Evolutionary conservation across 2,113 vertebrate species (phyloP).

Genomic region (Isichthys henryi): DNA sequence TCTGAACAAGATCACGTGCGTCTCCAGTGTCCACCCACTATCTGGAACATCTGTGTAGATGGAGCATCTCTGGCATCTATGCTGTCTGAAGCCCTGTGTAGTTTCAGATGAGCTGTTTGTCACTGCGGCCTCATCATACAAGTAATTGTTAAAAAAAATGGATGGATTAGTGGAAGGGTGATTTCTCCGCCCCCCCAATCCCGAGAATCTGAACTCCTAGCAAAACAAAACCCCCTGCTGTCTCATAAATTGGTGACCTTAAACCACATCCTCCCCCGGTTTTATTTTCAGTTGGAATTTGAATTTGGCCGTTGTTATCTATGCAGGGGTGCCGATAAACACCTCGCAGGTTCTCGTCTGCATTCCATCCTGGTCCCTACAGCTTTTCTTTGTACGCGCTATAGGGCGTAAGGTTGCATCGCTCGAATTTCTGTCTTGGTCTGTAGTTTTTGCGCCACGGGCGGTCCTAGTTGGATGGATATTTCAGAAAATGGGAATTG

Average conservation of each 20-base stretch:
- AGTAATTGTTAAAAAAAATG: neutral
- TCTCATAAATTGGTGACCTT: conserved; percentile 17
- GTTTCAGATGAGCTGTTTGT: neutral
- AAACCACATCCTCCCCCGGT: neutral
- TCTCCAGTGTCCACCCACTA: neutral
- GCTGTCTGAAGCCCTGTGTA: neutral
- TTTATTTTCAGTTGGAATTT: conserved; percentile 23
- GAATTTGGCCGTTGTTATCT: conserved; percentile 26
- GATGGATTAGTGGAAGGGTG: neutral
- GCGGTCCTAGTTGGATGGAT: neutral
- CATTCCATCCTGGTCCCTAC: neutral
- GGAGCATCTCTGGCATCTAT: neutral
- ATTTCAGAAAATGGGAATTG: neutral
- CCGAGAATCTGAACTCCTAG: neutral
- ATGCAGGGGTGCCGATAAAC: conserved; percentile 17
- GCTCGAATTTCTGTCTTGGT: neutral
- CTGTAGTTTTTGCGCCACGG: neutral
- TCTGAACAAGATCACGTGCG: neutral
- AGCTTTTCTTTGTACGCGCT: conserved; percentile 11
- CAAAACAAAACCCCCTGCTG: neutral
- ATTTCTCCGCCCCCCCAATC: neutral
- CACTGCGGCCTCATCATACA: neutral
- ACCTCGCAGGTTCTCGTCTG: neutral
- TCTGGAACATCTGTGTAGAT: neutral
- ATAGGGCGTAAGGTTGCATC: neutral